phyloP scores from a whole-genome alignment of 2,797 vertebrate species.

The Eulemur rubriventer region DNA sequence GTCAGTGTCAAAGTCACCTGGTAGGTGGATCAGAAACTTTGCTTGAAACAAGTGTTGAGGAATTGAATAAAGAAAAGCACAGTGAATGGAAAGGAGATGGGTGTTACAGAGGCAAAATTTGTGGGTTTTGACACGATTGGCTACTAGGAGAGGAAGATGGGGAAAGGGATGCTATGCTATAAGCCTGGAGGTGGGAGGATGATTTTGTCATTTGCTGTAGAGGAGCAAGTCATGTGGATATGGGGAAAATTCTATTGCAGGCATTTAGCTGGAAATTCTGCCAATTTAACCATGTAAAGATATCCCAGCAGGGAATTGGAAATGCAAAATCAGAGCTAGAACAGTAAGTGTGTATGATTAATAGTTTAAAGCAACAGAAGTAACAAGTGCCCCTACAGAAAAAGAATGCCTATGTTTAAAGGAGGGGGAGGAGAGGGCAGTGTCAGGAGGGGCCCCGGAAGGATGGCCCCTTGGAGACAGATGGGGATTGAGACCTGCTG shows the following conservation, averaged over 20 bases:
- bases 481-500: background rate
- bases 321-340: background rate
- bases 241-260: background rate
- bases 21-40: background rate
- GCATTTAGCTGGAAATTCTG: background rate
- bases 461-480: background rate
- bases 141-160: background rate
- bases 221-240: background rate
- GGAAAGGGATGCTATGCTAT: background rate
- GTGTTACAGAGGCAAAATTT: background rate
- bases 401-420: background rate
- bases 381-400: background rate
- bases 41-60: background rate
- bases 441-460: background rate
- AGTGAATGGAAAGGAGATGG: background rate
- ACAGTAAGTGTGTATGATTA: background rate
- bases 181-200: background rate
- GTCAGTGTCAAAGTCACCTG: background rate
- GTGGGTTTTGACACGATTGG: background rate
- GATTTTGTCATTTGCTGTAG: background rate
- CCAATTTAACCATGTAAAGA: background rate
- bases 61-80: background rate
- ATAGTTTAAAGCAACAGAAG: background rate
- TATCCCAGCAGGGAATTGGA: background rate
- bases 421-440: no score